Percentiles rank a stretch among this genome's conserved stretches.
Evolutionary conservation across 2,113 vertebrate genomes (phyloP).

Genomic region (Zosterops hypoxanthus): DNA sequence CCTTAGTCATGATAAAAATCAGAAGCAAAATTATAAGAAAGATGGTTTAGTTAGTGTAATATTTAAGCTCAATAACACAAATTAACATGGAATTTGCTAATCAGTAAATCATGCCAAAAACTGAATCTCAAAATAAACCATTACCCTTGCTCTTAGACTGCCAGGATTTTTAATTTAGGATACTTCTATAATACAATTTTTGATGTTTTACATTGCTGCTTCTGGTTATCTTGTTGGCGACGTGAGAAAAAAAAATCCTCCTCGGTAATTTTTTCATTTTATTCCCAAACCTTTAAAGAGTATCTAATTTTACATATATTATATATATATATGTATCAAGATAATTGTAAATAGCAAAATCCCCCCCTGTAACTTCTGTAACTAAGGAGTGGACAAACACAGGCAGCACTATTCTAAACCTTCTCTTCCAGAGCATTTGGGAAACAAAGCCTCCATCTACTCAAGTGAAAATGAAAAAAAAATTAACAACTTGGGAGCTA

Average conservation of each 20-base stretch:
- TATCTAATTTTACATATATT: background rate
- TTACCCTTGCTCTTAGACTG: background rate
- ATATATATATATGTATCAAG: background rate
- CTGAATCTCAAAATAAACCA: background rate
- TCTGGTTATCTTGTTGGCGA: background rate
- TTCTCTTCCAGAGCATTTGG: constrained; percentile 25
- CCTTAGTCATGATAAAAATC: background rate
- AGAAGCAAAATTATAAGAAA: background rate
- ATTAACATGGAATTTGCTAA: background rate
- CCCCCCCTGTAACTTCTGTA: background rate
- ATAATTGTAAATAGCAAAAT: background rate
- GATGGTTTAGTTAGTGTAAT: background rate
- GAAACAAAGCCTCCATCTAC: background rate
- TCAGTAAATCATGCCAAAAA: background rate
- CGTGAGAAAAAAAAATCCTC: background rate
- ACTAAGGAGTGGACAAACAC: background rate
- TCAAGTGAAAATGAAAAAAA: background rate
- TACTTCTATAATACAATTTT: background rate
- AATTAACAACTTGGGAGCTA: background rate
- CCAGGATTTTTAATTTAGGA: background rate
- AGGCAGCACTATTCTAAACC: background rate
- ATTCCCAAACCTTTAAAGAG: background rate
- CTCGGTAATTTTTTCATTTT: background rate
- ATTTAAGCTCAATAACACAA: background rate
- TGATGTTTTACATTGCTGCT: background rate